Percentiles rank a stretch among this genome's conserved stretches.
Evolutionary conservation across 1,140 invertebrate species (phyloP).

Genomic region (Tyrophagus putrescentiae): DNA sequence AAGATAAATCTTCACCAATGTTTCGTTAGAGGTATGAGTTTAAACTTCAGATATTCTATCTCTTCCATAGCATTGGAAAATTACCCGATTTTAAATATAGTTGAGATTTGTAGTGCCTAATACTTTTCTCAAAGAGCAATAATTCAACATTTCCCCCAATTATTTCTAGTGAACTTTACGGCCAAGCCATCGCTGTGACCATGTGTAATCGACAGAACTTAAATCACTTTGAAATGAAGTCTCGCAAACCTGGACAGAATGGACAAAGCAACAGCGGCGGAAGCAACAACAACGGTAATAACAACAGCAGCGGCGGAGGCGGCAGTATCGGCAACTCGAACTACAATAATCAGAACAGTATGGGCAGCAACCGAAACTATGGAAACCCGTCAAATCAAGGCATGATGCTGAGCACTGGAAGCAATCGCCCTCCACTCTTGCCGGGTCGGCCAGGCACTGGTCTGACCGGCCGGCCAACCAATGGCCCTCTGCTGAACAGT

Average conservation of each 20-base stretch:
- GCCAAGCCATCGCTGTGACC: slow-evolving; percentile 82
- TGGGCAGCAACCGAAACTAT: not conserved
- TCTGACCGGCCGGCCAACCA: not conserved
- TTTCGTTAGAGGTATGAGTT: slow-evolving; percentile 9
- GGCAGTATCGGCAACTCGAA: not conserved
- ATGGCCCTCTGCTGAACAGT: not conserved
- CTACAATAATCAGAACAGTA: slow-evolving; percentile 3
- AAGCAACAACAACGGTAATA: not conserved
- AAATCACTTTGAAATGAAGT: slow-evolving; percentile 43
- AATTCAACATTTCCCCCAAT: slow-evolving; percentile 12
- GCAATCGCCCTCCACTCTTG: not conserved
- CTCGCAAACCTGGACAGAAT: slow-evolving; percentile 32
- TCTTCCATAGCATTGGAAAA: slow-evolving; percentile 17
- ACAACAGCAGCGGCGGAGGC: not conserved
- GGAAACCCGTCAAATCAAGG: not conserved
- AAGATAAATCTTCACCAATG: not conserved
- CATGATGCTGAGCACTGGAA: not conserved
- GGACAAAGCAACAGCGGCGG: slow-evolving; percentile 40
- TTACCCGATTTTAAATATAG: not conserved
- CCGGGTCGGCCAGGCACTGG: not conserved
- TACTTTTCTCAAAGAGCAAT: slow-evolving; percentile 13
- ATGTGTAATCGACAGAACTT: slow-evolving; percentile 83
- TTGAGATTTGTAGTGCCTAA: slow-evolving; percentile 7
- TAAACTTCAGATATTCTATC: not conserved
- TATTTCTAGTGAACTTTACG: slow-evolving; percentile 65